Evolutionary conservation across 64 coral and sea anemone species (phyloP).

Genomic region (Platygyra sinensis): DNA sequence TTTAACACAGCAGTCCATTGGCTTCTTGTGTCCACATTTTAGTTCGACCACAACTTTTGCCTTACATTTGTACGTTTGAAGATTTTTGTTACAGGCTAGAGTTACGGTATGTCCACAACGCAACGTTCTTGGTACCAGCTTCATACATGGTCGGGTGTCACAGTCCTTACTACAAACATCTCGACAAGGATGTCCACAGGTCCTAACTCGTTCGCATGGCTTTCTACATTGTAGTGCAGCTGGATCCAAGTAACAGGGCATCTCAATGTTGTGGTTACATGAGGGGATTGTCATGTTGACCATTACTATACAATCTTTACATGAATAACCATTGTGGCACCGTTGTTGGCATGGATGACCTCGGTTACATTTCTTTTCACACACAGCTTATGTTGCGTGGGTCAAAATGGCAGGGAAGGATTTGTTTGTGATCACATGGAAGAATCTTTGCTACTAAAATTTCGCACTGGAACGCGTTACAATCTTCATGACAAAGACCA

Average conservation of each 20-base stretch:
- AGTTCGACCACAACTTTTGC: not conserved
- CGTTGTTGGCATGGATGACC: slow-evolving; percentile 26
- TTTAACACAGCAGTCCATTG: too few relatives aligned
- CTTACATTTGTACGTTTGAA: not conserved
- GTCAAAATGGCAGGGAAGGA: slow-evolving; percentile 8
- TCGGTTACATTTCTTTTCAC: slow-evolving; percentile 1
- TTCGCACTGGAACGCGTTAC: not conserved
- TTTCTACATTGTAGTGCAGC: too few relatives aligned
- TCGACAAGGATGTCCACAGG: too few relatives aligned
- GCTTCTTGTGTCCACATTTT: not conserved
- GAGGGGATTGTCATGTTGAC: too few relatives aligned
- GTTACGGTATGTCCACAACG: not conserved
- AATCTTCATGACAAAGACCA: slow-evolving; percentile 33
- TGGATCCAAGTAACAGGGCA: too few relatives aligned
- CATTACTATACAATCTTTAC: too few relatives aligned
- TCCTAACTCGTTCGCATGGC: too few relatives aligned
- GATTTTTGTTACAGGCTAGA: not conserved
- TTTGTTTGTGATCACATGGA: slow-evolving; percentile 50
- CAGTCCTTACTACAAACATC: too few relatives aligned
- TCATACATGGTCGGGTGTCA: not conserved
- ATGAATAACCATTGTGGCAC: slow-evolving; percentile 17
- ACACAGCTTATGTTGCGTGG: slow-evolving; percentile 9
- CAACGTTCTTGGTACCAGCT: not conserved
- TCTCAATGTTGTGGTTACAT: too few relatives aligned
- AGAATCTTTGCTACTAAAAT: slow-evolving; percentile 8